phyloP scores from a whole-genome alignment of 2,888 invertebrate genomes.

The Trachelus stipa region DNA sequence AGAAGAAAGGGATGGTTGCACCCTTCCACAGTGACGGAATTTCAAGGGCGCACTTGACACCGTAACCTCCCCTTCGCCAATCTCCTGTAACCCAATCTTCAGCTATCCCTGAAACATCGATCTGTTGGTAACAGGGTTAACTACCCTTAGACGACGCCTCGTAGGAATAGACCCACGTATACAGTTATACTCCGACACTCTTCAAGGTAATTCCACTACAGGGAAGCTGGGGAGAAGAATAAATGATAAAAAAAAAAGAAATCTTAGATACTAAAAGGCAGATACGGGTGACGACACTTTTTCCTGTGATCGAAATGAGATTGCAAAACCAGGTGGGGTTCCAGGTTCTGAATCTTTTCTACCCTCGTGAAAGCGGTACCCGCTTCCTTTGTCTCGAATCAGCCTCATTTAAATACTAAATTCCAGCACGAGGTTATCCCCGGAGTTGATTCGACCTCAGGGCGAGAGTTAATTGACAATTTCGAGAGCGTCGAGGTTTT shows the following conservation, averaged over 20 bases:
- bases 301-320: conserved; percentile 23
- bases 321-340: conserved; percentile 17
- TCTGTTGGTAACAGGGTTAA: conserved; percentile 50
- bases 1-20: no score
- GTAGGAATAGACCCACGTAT: neutral
- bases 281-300: conserved; percentile 12
- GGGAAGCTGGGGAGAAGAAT: no score
- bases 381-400: conserved; percentile 13
- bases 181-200: no score
- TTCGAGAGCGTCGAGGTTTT: conserved; percentile 20
- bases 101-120: conserved; percentile 26
- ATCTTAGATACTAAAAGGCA: conserved; percentile 6
- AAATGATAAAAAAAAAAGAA: no score
- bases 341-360: conserved; percentile 11
- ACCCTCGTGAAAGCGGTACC: conserved; percentile 2
- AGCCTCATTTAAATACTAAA: conserved; percentile 44
- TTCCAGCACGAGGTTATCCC: conserved; percentile 42
- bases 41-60: conserved; percentile 46
- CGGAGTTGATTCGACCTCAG: conserved; percentile 9
- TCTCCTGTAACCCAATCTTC: conserved; percentile 42
- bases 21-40: neutral
- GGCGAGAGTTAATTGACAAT: conserved; percentile 40
- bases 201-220: no score
- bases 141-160: conserved; percentile 33
- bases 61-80: conserved; percentile 36